Base-by-base conservation (phyloP, 2,888 invertebrate species). In the Cordilura impudica region DNA sequence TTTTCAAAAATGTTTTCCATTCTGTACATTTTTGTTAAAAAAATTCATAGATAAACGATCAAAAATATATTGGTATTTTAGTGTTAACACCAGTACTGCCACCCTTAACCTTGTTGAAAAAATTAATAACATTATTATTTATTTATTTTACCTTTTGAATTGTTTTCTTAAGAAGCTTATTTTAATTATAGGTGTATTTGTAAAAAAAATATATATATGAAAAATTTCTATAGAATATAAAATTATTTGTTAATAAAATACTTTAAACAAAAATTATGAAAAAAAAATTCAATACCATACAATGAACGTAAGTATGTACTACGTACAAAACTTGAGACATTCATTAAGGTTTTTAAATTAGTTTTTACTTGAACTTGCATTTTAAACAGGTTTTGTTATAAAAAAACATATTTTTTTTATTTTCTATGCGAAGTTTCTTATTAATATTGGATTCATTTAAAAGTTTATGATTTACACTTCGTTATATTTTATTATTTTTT, bases 281-380 rank as follows among this genome's bases (percentile, higher is more conserved):
- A 39, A n/a, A 39, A n/a, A 39, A 12, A 12, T 39, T 39, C 35
- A 39, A 39, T 39, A 39, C n/a, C 35, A 39, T 39, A 12, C 12
- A 39, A 6, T n/a, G n/a, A 39, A n/a, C 35, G n/a, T n/a, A 39
- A n/a, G n/a, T n/a, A n/a, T n/a, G n/a, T n/a, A n/a, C n/a, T n/a
- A 3, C 51, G 26, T n/a, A 23, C 14, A 51, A n/a, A 51, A 26
- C 51, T 51, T 51, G 51, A 51, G 51, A 51, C 21, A 23, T 43
- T 14, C 18, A 21, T 12, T 43, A 58, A 58, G 19, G 43, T 53
- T 54, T 53, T 54, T 18, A 54, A 67, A 23, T 29, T 14, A 8
- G 8, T 60, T 47, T 21, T 43, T n/a, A 70, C 60, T 70, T 70
- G 60, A 70, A 54, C 65, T 54, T 49, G 45, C 43, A 45, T 16